These are phyloP conservation scores for Aldabrachelys gigantea DNA, from an alignment of 2,113 vertebrate genomes.

Conservation along the genomic window DNA sequence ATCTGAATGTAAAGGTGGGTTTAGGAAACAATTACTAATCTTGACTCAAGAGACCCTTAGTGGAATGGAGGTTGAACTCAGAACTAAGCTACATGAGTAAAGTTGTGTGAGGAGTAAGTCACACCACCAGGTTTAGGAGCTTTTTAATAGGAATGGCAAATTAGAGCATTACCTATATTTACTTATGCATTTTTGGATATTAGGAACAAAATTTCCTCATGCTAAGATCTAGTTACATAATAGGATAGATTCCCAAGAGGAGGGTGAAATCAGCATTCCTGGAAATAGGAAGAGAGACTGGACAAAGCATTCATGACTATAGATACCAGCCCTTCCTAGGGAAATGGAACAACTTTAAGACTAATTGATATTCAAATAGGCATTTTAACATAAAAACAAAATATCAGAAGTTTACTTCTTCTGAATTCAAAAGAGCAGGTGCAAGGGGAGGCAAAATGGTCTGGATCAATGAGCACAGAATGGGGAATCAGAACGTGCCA, in stretches of 20 bases:
- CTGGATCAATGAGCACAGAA: background rate
- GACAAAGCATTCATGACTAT: background rate
- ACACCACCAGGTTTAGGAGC: background rate
- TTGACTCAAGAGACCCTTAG: background rate
- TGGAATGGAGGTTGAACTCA: background rate
- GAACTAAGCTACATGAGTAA: background rate
- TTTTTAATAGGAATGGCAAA: background rate
- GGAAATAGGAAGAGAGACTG: background rate
- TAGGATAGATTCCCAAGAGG: background rate
- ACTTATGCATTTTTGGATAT: background rate
- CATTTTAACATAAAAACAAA: background rate
- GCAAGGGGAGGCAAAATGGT: background rate
- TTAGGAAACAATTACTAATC: background rate
- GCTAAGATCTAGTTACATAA: background rate
- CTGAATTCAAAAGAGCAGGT: background rate
- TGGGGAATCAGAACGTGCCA: background rate
- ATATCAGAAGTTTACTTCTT: background rate
- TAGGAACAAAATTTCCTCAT: background rate
- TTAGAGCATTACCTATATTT: background rate
- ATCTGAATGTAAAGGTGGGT: background rate
- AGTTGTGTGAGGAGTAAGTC: background rate
- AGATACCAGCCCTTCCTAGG: background rate
- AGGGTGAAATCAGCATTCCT: background rate
- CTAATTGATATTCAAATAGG: background rate
- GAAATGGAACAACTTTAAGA: background rate